Evolutionary conservation across 2,888 invertebrate genomes (phyloP), one percentile per base, ranked within the genome.

Genomic region (Himalopsyche tibetana): DNA sequence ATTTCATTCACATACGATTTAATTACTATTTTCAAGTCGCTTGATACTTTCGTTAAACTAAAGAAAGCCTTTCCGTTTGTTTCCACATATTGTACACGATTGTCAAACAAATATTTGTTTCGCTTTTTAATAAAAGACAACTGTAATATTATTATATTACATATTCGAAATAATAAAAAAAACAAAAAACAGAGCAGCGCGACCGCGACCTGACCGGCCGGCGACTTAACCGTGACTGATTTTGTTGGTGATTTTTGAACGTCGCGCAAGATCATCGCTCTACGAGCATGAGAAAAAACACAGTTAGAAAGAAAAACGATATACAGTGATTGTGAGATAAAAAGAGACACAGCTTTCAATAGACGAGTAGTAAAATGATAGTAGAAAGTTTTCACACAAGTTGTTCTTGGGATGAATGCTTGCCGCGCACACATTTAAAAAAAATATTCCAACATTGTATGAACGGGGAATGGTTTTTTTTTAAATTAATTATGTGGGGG

Each of bases 371-470:
- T 36, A 74, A 84, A 56, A 81, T 85, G 80, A 85, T 87, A 85
- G 85, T 88, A 88, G 88, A 88, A 88, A 88, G 88, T 87, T 88
- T 88, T 88, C 87, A 85, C 85, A 88, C 87, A 85, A 87, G 82
- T 85, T 51, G 51, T 28, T 74, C 12, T 87, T 85, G 82, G 84
- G 86, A 88, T 74, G 84, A 55, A 69, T 28, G 36, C 51, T 51
- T 63, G 45, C 81, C 83, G 74, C 83, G 56, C 51, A 84, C 81
- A 84, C 55, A 80, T 83, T 56, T 19, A 45, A 80, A 55, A 51
- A 45, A 55, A 55, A 55, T 82, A 17, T 56, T 82, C 56, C 28
- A 69, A 69, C 51, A 82, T 28, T 45, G 81, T 45, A 15, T 15
- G 51, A 51, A 51, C 15, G 51, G 12, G 51, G 51, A 15, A 45